Conservation (phyloP, 2,113 vertebrate species). For the Odontesthes bonariensis region DNA sequence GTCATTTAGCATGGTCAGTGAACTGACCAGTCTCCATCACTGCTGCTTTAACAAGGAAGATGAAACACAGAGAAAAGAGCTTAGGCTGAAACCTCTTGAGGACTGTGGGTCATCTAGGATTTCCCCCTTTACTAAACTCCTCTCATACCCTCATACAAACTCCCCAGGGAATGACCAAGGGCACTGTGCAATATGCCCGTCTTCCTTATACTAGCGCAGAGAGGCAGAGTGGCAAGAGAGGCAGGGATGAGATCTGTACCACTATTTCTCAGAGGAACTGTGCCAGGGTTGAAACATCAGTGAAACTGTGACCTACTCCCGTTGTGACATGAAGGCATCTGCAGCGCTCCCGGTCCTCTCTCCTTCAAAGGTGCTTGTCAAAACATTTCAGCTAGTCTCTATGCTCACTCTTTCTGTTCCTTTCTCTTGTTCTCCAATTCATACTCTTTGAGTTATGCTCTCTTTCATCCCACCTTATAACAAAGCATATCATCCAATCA, state of each 20-base stretch:
- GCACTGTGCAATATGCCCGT: conserved; percentile 64
- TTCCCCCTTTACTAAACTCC: conserved; percentile 42
- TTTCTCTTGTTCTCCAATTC: conserved; percentile 35
- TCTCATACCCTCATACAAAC: conserved; percentile 44
- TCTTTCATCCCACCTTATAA: conserved; percentile 72
- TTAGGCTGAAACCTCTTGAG: conserved; percentile 36
- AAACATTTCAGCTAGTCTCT: conserved; percentile 58
- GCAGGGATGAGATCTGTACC: conserved; percentile 60
- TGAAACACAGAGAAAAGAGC: conserved; percentile 57
- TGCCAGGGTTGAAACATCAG: conserved; percentile 69
- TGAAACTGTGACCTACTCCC: conserved; percentile 74
- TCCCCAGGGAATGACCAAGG: conserved; percentile 46
- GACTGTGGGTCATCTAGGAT: conserved; percentile 32
- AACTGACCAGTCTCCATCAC: conserved; percentile 28
- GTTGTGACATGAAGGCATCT: conserved; percentile 58
- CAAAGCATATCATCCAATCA: conserved; percentile 75
- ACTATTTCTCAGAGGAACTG: conserved; percentile 66
- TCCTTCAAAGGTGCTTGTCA: conserved; percentile 64
- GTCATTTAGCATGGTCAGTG: conserved; percentile 32
- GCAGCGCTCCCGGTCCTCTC: conserved; percentile 37
- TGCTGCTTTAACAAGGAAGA: conserved; percentile 52
- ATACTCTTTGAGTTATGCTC: conserved; percentile 70
- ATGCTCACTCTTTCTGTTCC: conserved; percentile 36
- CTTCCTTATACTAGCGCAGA: conserved; percentile 34
- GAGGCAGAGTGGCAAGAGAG: conserved; percentile 41